Evolutionary conservation across 2,888 invertebrate species (phyloP).

Genomic region (Myopa testacea): DNA sequence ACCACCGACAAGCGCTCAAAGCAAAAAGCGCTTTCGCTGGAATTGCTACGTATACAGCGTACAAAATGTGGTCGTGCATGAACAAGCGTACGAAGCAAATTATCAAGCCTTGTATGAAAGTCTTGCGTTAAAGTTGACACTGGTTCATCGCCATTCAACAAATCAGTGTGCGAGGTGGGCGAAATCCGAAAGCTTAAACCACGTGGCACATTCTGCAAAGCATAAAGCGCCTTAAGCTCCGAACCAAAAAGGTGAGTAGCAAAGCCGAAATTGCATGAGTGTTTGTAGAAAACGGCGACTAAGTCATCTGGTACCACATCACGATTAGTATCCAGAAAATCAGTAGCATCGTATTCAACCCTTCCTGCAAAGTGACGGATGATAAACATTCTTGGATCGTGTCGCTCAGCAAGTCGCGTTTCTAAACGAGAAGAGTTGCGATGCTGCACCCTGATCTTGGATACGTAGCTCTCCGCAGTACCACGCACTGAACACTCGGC

Average conservation of each 20-base stretch:
- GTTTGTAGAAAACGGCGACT: conserved; percentile 91
- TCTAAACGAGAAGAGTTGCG: conserved; percentile 84
- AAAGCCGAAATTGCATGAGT: conserved; percentile 95
- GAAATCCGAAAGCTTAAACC: conserved; percentile 89
- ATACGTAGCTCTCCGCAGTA: conserved; percentile 82
- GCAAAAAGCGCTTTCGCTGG: conserved; percentile 81
- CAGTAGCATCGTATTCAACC: conserved; percentile 89
- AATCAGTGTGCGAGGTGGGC: conserved; percentile 86
- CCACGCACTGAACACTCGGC: conserved; percentile 89
- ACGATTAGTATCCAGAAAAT: conserved; percentile 91
- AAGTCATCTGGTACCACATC: conserved; percentile 93
- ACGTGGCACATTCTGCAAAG: conserved; percentile 79
- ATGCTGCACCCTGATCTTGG: conserved; percentile 84
- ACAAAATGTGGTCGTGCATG: conserved; percentile 96
- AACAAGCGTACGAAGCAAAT: conserved; percentile 88
- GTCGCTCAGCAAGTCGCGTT: conserved; percentile 76
- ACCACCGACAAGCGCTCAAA: conserved; percentile 89
- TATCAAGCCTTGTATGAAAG: conserved; percentile 93
- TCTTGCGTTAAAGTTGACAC: conserved; percentile 93
- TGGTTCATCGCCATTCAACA: conserved; percentile 85
- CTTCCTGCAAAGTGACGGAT: conserved; percentile 91
- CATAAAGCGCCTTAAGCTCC: conserved; percentile 86
- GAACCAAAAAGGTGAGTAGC: conserved; percentile 95
- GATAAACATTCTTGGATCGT: conserved; percentile 85
- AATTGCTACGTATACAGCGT: conserved; percentile 90